Evolutionary conservation across 2,113 vertebrate genomes (phyloP).

Genomic region (Aphelocoma coerulescens): DNA sequence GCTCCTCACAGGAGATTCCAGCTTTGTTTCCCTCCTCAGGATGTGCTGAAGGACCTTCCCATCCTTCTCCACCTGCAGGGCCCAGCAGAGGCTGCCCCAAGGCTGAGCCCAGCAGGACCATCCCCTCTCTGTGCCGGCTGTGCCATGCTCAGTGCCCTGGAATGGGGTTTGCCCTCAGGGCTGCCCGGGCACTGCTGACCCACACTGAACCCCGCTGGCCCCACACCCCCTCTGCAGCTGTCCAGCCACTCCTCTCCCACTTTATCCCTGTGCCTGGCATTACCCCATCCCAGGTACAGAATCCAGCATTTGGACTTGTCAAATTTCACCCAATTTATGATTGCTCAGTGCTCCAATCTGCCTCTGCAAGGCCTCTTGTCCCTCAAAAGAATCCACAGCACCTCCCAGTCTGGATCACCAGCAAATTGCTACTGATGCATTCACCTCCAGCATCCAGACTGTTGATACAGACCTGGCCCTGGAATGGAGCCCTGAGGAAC

Average conservation of each 20-base stretch:
- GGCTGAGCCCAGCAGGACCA: not conserved
- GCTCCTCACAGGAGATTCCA: not conserved
- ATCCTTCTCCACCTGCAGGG: not conserved
- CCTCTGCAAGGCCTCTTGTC: not conserved
- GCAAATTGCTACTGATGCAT: not conserved
- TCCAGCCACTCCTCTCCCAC: not conserved
- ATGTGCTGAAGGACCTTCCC: not conserved
- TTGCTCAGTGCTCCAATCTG: not conserved
- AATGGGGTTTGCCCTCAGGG: fast-evolving
- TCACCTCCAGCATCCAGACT: not conserved
- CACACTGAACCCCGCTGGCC: not conserved
- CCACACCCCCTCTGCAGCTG: not conserved
- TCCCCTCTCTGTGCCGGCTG: not conserved
- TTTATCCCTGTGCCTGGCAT: fast-evolving
- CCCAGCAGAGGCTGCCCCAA: not conserved
- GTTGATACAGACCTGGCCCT: not conserved
- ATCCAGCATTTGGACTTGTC: too few species aligned
- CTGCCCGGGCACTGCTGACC: not conserved
- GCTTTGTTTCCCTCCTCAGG: not conserved
- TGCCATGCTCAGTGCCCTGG: not conserved
- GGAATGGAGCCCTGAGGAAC: not conserved
- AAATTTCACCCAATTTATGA: not conserved
- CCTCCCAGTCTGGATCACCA: not conserved
- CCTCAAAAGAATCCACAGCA: not conserved
- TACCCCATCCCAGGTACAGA: not conserved